Evolutionary conservation across 2,113 vertebrate genomes (phyloP).

Genomic region (Agelaius phoeniceus): DNA sequence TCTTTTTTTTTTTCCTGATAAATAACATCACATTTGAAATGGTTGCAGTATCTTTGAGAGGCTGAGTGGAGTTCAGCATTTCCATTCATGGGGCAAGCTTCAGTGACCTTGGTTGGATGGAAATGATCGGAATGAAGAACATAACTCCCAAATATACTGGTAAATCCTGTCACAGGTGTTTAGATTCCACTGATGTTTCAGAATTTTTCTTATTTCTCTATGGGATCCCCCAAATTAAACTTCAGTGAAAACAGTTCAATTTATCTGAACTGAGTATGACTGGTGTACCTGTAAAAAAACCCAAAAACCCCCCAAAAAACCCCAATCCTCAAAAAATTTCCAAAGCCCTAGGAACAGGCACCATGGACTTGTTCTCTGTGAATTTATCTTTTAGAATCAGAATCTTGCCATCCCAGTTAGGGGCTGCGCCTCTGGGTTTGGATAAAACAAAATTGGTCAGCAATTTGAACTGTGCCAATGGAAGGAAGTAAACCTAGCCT

Average conservation of each 20-base stretch:
- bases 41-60: background rate
- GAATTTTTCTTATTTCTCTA: background rate
- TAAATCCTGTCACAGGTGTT: background rate
- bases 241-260: background rate
- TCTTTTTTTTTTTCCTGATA: background rate
- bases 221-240: background rate
- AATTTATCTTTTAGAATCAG: background rate
- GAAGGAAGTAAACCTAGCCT: background rate
- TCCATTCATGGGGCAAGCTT: background rate
- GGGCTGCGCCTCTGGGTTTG: background rate
- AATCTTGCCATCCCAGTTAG: background rate
- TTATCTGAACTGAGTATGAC: background rate
- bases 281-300: background rate
- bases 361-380: background rate
- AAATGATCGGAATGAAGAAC: background rate
- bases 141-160: background rate
- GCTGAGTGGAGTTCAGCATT: background rate
- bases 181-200: background rate
- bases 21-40: background rate
- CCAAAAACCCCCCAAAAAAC: rapidly evolving
- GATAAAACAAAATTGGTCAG: background rate
- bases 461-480: background rate
- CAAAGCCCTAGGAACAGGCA: background rate
- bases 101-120: background rate
- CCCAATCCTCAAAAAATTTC: rapidly evolving